Conservation (phyloP, 1,140 invertebrate species). For the Vollenhovia emeryi region DNA sequence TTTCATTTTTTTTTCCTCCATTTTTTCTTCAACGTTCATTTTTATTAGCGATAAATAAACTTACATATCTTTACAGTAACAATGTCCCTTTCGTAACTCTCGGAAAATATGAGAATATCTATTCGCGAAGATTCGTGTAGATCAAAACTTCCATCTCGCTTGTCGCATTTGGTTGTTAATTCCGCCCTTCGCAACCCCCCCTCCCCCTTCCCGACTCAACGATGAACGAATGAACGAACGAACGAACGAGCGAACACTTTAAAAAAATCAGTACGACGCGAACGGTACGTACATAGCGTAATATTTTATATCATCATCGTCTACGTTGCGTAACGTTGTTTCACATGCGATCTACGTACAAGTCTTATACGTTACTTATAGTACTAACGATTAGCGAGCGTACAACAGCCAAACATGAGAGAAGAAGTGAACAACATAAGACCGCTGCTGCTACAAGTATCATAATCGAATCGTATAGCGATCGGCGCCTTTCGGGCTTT, state of each 20-base stretch:
- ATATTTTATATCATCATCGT: constrained; percentile 49
- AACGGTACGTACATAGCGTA: constrained; percentile 43
- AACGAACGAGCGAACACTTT: constrained; percentile 25
- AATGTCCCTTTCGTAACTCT: constrained; percentile 83
- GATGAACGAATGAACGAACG: constrained; percentile 6
- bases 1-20: not conserved
- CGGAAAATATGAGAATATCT: constrained; percentile 84
- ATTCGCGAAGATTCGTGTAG: constrained; percentile 74
- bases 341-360: constrained; percentile 62
- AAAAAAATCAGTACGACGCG: constrained; percentile 55
- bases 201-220: not conserved
- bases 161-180: constrained; percentile 43
- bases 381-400: constrained; percentile 66
- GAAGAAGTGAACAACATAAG: constrained; percentile 62
- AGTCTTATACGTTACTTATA: constrained; percentile 57
- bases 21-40: constrained; percentile 80
- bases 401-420: constrained; percentile 65
- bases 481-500: constrained; percentile 8
- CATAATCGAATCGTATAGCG: constrained; percentile 27
- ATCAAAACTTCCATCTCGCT: constrained; percentile 64
- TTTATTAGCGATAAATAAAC: constrained; percentile 86
- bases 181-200: not conserved
- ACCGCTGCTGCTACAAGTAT: constrained; percentile 60
- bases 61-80: constrained; percentile 86
- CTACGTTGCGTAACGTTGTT: constrained; percentile 61